phyloP scores from a whole-genome alignment of 2,113 vertebrate species.

The Festucalex cinctus region DNA sequence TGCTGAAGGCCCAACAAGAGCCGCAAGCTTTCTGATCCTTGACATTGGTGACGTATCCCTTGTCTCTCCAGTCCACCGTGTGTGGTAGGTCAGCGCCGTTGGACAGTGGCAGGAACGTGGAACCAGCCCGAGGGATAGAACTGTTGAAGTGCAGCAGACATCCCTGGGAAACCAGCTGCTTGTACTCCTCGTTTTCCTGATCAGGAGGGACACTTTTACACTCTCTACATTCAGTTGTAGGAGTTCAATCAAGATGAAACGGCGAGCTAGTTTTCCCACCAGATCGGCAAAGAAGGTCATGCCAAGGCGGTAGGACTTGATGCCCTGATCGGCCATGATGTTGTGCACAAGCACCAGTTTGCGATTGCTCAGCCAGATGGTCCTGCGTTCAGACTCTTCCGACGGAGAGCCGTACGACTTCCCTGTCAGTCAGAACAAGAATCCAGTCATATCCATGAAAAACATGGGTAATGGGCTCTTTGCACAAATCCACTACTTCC shows the following conservation, averaged over 20 bases:
- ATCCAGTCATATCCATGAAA: neutral
- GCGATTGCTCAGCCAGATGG: slow-evolving; percentile 68
- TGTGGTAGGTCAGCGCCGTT: slow-evolving; percentile 38
- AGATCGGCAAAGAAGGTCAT: slow-evolving; percentile 77
- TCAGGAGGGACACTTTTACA: neutral
- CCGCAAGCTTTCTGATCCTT: slow-evolving; percentile 70
- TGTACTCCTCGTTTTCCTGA: slow-evolving; percentile 75
- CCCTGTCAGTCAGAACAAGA: slow-evolving; percentile 38
- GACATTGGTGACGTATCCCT: slow-evolving; percentile 69
- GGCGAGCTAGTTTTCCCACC: slow-evolving; percentile 45
- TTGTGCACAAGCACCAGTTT: slow-evolving; percentile 73
- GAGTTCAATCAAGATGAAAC: neutral
- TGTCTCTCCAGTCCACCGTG: slow-evolving; percentile 68
- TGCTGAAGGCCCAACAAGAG: slow-evolving; percentile 74
- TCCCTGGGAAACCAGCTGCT: slow-evolving; percentile 39
- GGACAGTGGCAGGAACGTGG: slow-evolving; percentile 45
- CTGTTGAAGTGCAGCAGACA: slow-evolving; percentile 64
- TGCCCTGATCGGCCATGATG: slow-evolving; percentile 73
- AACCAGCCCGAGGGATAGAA: slow-evolving; percentile 46
- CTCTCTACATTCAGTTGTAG: neutral
- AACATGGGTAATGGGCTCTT: too few relatives aligned
- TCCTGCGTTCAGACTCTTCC: slow-evolving; percentile 60
- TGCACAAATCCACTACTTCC: too few relatives aligned
- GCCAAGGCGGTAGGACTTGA: slow-evolving; percentile 72
- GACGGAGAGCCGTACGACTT: slow-evolving; percentile 57